These are phyloP conservation scores for Drosophila orosa DNA, from an alignment of 1,140 invertebrate genomes.

Conservation along the genomic window DNA sequence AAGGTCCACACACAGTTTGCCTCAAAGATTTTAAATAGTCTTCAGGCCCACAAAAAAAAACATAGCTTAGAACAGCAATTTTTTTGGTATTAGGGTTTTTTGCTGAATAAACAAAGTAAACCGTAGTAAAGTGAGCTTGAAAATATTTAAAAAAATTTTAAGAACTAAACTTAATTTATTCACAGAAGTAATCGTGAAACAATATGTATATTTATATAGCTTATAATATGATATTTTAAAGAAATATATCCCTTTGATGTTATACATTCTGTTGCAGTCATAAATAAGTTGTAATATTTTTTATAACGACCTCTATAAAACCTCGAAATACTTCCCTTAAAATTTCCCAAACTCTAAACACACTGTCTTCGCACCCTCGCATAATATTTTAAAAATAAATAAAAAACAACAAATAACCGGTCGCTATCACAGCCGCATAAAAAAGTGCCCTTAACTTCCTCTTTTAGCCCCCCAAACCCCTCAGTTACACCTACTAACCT, in stretches of 20 bases:
- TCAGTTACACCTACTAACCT: slow-evolving; percentile 2
- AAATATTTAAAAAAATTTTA: not conserved
- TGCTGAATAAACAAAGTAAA: not conserved
- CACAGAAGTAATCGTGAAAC: not conserved
- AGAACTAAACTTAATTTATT: too few relatives aligned
- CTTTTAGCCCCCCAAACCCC: not conserved
- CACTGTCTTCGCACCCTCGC: not conserved
- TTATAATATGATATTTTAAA: not conserved
- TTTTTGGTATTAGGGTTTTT: not conserved
- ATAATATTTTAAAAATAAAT: slow-evolving; percentile 16
- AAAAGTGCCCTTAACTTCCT: slow-evolving; percentile 13
- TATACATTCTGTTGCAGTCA: not conserved
- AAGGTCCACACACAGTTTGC: slow-evolving; percentile 12
- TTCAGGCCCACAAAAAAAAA: not conserved
- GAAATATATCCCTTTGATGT: not conserved
- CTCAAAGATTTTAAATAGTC: slow-evolving; percentile 8
- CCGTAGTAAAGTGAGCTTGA: not conserved
- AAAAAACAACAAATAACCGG: slow-evolving; percentile 42
- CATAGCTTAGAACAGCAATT: not conserved
- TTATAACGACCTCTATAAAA: not conserved
- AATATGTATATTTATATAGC: too few relatives aligned
- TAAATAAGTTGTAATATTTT: not conserved
- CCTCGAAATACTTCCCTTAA: not conserved
- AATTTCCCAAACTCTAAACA: not conserved
- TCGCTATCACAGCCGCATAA: slow-evolving; percentile 31